Percentiles rank a stretch among this genome's conserved stretches.
phyloP scores from a whole-genome alignment of 2,113 vertebrate genomes.

The Hyperopisus bebe region DNA sequence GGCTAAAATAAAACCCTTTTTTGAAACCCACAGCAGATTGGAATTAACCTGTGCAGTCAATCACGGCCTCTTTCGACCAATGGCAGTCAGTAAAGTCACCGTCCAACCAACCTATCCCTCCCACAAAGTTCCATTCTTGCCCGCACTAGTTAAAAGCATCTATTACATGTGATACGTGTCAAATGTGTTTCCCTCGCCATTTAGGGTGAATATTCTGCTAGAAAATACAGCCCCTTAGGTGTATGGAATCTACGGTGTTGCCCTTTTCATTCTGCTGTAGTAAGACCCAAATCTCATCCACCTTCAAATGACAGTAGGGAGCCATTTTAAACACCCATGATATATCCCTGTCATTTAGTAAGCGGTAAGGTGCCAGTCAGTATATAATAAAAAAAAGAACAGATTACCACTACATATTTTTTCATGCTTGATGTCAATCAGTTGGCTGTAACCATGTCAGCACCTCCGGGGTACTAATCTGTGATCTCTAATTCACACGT shows the following conservation, averaged over 20 bases:
- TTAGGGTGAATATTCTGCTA: background rate
- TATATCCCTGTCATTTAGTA: background rate
- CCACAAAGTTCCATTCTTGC: background rate
- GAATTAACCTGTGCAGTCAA: background rate
- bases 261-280: background rate
- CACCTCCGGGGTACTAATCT: conserved; percentile 6
- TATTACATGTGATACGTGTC: background rate
- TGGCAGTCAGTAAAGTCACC: background rate
- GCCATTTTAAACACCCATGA: conserved; percentile 5
- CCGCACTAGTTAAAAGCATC: background rate
- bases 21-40: background rate
- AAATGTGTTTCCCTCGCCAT: background rate
- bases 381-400: conserved; percentile 4
- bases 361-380: background rate
- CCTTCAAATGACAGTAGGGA: background rate
- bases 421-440: background rate
- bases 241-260: background rate
- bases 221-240: background rate
- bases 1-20: background rate
- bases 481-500: conserved; percentile 6
- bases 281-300: conserved; percentile 7
- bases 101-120: background rate
- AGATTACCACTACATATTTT: conserved; percentile 4
- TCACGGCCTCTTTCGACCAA: background rate
- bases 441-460: background rate